These are phyloP conservation scores for Ypsolopha sequella DNA, from an alignment of 2,888 invertebrate genomes.

Conservation along the genomic window DNA sequence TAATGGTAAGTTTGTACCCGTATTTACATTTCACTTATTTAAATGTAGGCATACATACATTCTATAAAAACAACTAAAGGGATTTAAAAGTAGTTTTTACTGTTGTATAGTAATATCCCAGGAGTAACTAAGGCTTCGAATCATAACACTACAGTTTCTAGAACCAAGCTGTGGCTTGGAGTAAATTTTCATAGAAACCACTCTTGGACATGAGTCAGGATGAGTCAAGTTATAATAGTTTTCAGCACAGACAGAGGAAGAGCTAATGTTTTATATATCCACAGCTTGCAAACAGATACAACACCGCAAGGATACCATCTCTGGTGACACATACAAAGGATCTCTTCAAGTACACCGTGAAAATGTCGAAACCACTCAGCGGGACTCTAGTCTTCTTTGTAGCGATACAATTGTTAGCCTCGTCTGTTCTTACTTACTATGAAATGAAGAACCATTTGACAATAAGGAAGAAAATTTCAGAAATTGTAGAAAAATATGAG, in stretches of 20 bases:
- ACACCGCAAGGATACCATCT: conserved; percentile 75
- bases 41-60: too few species aligned
- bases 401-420: conserved; percentile 62
- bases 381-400: conserved; percentile 58
- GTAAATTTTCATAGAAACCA: neutral
- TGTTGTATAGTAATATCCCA: neutral
- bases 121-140: neutral
- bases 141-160: neutral
- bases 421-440: conserved; percentile 71
- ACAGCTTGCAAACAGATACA: conserved; percentile 73
- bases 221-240: too few species aligned
- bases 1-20: conserved; percentile 60
- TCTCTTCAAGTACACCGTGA: conserved; percentile 60
- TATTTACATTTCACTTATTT: neutral
- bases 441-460: conserved; percentile 65
- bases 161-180: neutral
- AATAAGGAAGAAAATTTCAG: conserved; percentile 42
- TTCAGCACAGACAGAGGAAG: too few species aligned
- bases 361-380: conserved; percentile 65
- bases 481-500: conserved; percentile 35
- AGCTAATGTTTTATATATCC: conserved; percentile 26
- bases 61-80: too few species aligned
- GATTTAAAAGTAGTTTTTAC: too few species aligned
- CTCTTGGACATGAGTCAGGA: neutral
- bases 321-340: conserved; percentile 67